phyloP scores from a whole-genome alignment of 2,797 vertebrate species.

The Semotilus atromaculatus region DNA sequence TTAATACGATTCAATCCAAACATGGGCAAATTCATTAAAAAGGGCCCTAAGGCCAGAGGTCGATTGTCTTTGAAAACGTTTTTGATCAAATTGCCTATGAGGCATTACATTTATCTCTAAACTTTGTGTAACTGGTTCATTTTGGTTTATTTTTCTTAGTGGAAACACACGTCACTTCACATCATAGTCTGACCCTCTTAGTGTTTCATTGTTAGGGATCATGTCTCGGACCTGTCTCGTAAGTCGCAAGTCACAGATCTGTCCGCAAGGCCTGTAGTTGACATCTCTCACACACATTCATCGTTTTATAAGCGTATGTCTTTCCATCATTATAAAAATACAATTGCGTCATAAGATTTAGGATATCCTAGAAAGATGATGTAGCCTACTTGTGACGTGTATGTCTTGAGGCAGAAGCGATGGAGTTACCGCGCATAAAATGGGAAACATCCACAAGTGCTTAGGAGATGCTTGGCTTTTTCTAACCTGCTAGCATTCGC shows the following conservation, averaged over 20 bases:
- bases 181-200: constrained; percentile 15
- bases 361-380: constrained; percentile 48
- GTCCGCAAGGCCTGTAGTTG: constrained; percentile 42
- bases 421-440: constrained; percentile 37
- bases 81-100: constrained; percentile 68
- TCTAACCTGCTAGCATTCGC: background rate
- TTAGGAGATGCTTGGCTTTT: background rate
- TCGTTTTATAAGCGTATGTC: constrained; percentile 36
- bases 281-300: constrained; percentile 45
- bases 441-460: constrained; percentile 7
- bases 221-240: constrained; percentile 24
- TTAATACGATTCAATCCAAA: constrained; percentile 62
- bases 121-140: background rate
- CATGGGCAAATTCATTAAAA: constrained; percentile 70
- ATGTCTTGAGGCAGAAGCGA: constrained; percentile 21
- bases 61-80: constrained; percentile 70
- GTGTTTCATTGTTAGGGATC: constrained; percentile 33
- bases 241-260: constrained; percentile 23
- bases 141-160: background rate
- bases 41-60: constrained; percentile 71
- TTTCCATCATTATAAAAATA: constrained; percentile 52
- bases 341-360: constrained; percentile 49
- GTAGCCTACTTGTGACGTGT: constrained; percentile 8
- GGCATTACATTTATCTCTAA: constrained; percentile 10
- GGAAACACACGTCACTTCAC: background rate